Conservation (phyloP, 2,888 invertebrate species). For the Heteromurus nitidus region DNA sequence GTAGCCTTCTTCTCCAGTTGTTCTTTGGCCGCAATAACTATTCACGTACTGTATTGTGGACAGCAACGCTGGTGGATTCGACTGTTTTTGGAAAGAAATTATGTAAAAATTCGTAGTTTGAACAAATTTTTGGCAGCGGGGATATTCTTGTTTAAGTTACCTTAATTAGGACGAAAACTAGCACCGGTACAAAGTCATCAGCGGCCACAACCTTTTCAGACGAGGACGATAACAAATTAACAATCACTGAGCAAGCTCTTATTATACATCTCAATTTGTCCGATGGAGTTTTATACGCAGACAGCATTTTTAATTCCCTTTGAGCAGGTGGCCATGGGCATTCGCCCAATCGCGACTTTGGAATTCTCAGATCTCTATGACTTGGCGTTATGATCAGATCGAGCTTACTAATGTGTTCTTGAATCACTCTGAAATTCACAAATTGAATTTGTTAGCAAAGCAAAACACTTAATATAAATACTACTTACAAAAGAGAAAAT, state of each 20-base stretch:
- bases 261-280: constrained; percentile 90
- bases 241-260: constrained; percentile 93
- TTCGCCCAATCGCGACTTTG: constrained; percentile 81
- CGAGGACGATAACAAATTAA: constrained; percentile 92
- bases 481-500: constrained; percentile 31
- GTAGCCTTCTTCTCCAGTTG: constrained; percentile 90
- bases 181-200: constrained; percentile 96
- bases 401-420: constrained; percentile 91
- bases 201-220: constrained; percentile 86
- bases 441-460: background rate
- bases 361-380: constrained; percentile 88
- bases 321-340: constrained; percentile 98
- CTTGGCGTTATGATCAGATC: constrained; percentile 84
- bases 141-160: too few relatives aligned
- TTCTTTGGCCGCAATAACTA: constrained; percentile 89
- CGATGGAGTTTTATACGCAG: constrained; percentile 91
- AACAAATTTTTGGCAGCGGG: too few relatives aligned
- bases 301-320: constrained; percentile 89
- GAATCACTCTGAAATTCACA: constrained; percentile 82
- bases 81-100: constrained; percentile 79
- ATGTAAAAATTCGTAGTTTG: background rate
- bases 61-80: constrained; percentile 94
- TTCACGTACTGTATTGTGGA: constrained; percentile 97
- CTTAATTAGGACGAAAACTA: constrained; percentile 96
- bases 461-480: constrained; percentile 1